Conservation (phyloP, 2,797 vertebrate species). For the Helarctos malayanus region DNA sequence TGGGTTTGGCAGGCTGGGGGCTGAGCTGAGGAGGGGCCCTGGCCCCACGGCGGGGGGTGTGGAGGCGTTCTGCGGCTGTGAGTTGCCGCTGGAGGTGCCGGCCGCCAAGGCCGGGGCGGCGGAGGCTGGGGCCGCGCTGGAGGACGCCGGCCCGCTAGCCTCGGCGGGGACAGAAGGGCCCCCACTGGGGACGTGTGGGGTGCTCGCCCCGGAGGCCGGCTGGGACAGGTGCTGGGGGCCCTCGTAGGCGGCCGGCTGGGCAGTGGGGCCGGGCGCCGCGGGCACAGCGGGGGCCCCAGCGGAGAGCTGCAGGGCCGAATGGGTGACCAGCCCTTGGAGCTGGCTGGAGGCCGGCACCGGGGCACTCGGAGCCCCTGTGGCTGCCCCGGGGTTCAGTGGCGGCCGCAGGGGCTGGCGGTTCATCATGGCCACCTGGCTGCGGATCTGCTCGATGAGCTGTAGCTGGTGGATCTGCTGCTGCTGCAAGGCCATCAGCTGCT, state of each 20-base stretch:
- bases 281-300: conserved; percentile 92
- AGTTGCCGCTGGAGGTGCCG: conserved; percentile 85
- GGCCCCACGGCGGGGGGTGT: conserved; percentile 95
- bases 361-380: conserved; percentile 88
- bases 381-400: conserved; percentile 90
- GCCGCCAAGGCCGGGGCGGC: conserved; percentile 87
- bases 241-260: conserved; percentile 92
- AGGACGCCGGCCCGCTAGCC: conserved; percentile 88
- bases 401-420: conserved; percentile 94
- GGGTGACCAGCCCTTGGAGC: conserved; percentile 94
- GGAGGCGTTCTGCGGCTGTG: conserved; percentile 93
- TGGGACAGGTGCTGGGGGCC: conserved; percentile 92
- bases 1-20: conserved; percentile 94
- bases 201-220: conserved; percentile 91
- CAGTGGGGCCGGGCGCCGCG: conserved; percentile 88
- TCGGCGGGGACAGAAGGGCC: conserved; percentile 91
- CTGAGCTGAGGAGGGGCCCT: conserved; percentile 93
- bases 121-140: conserved; percentile 90
- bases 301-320: conserved; percentile 94
- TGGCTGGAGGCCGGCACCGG: conserved; percentile 92
- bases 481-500: conserved; percentile 99
- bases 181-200: conserved; percentile 88
- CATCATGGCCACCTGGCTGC: conserved; percentile 98
- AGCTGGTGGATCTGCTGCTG: conserved; percentile 99
- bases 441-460: conserved; percentile 99